Base-by-base conservation (phyloP, 2,113 vertebrate genomes). In the Trochalopteron elliotii region DNA sequence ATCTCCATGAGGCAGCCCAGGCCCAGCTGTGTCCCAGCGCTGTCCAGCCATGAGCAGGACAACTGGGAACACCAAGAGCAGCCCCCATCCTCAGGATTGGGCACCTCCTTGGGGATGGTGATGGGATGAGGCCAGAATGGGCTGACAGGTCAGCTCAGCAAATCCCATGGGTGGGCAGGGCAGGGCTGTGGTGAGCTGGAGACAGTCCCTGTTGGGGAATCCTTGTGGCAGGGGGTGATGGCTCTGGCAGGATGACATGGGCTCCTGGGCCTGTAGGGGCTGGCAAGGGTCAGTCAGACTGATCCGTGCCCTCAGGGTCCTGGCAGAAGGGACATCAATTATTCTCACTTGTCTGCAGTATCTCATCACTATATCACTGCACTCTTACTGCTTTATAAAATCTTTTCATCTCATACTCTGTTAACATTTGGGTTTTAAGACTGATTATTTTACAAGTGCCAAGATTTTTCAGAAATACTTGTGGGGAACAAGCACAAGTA, bases 201-300 rank as follows among this genome's bases (percentile, higher is more conserved):
- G 16, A 6, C 5, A 5, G 1, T 2, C 8, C 16, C 33, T 59
- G 21, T 11, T 47, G 23, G 5, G n/a, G 31, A 3, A 0, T 22
- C 11, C 1, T 10, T 55, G 57, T 4, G 12, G 8, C 16, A n/a
- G 31, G 17, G 37, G 2, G 6, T 30, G 23, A 5, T 0, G 12
- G 16, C 25, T 44, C 33, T 0, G 0, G 18, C 5, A 10, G 22
- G 13, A 13, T 33, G 31, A 11, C 5, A 2, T 1, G 4, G 57
- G 12, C 1, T 12, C 15, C n/a, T 50, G 42, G 22, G 18, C 5
- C 21, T 52, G 37, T 11, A 8, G 8, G 24, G 9, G 15, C 40
- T 68, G 63, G 12, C 20, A 50, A 16, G 53, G 25, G 42, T 4
- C 44, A 23, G 9, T 12, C 59, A 90, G 49, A 23, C 2, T 28